Evolutionary conservation across 2,888 invertebrate genomes (phyloP), one percentile per base, ranked within the genome.

Genomic region (Phrixothrix hirtus): DNA sequence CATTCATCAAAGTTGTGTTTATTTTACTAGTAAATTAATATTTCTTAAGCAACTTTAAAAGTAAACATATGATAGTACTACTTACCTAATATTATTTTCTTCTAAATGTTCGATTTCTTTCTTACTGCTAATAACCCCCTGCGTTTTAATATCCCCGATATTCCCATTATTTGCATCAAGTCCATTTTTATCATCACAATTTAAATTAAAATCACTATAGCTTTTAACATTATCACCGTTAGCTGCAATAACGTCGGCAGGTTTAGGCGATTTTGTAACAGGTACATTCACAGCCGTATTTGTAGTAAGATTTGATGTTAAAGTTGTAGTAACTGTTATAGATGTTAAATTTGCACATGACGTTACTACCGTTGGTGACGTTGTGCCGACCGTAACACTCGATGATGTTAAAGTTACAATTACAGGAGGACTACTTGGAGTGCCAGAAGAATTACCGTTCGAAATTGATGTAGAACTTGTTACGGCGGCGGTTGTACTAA

Each of bases 241-340:
- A 30, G 30, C 42, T 39, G 36, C 39, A 15, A 27, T 12, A 45
- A 25, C 49, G 36, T 49, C 49, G 17, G 37, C 25, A 26, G 54
- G 34, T 41, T 50, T 55, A 37, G 50, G 49, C 36, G 50, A 50
- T 41, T 45, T 64, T 29, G 67, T 61, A 13, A 70, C 61, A 29
- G 71, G 68, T 34, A 70, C 68, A n/a, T 73, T 66, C 25, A 70
- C 70, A 41, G 66, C 63, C 55, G 66, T 55, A 42, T 44, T 49
- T 38, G 44, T 29, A 41, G 12, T 45, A 6, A 49, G 32, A 39
- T 12, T 49, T 15, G 47, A 35, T 15, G 57, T 43, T 6, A 38
- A 29, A 7, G 57, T 42, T 13, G 49, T 52, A 12, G 53, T 36
- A 15, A 46, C 45, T 1, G 53, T 32, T 17, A 29, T 21, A 2